Base-by-base conservation (phyloP, 2,888 invertebrate genomes). In the Phlogophora meticulosa region DNA sequence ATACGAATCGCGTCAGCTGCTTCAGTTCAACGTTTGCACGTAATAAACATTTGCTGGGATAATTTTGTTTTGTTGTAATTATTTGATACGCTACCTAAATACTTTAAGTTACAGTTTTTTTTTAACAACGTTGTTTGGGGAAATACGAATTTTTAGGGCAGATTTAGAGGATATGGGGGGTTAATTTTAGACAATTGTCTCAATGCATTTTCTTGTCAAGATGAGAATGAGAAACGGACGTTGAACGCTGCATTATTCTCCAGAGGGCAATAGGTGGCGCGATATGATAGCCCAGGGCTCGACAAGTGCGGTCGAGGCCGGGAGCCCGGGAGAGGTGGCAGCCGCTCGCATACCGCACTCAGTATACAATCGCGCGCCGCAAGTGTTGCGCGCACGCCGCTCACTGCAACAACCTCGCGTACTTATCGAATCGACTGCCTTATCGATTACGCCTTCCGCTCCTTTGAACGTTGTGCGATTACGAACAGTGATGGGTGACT, bases 281-380 rank as follows among this genome's bases (percentile, higher is more conserved):
- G 93, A 90, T 91, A 90, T 91, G 92, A 92, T 89, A 92, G 91
- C 89, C 86, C 86, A 89, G 91, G 91, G 90, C 87, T 90, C 85
- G 82, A 79, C 88, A 84, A 88, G 89, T 87, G 90, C 91, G 91
- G 88, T 88, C 93, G 93, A 92, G 93, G 93, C 90, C 91, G 93
- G 93, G 92, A 91, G 91, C 88, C 84, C 90, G 88, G 93, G 94
- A 93, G 91, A 87, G 91, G 90, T 90, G 92, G 90, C 87, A 90
- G 88, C 87, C 91, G 90, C 84, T 88, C 89, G 89, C 90, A 85
- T 85, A 86, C 85, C 90, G 87, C 87, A 89, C 82, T 94, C 95
- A 95, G 95, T 95, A 78, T 90, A 91, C 90, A 91, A 89, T 91
- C 93, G 94, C 92, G 90, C 94, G 94, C 88, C 91, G 88, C 88